Conservation (phyloP, 1,140 invertebrate genomes). For the Stegodyphus dumicola region DNA sequence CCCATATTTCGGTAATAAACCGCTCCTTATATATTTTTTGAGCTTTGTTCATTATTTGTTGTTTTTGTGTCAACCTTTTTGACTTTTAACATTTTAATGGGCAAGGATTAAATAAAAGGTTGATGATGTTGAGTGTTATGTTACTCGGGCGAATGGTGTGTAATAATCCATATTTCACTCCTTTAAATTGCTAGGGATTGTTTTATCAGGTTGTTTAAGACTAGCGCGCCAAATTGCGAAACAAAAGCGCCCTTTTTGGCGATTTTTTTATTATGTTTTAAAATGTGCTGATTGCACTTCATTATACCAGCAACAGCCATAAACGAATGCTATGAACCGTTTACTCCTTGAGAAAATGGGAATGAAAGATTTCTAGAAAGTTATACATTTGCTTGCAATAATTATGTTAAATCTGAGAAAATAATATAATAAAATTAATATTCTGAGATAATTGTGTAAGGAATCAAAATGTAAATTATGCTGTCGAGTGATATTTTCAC, state of each 20-base stretch:
- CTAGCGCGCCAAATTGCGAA: not conserved
- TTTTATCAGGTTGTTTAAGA: constrained; percentile 15
- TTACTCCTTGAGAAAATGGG: too few relatives aligned
- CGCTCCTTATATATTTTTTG: constrained; percentile 21
- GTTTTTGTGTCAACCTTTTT: constrained; percentile 51
- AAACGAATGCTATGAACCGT: too few relatives aligned
- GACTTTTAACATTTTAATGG: constrained; percentile 40
- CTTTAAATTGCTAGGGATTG: constrained; percentile 46
- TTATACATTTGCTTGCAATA: too few relatives aligned
- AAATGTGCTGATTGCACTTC: not conserved
- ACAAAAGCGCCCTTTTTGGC: not conserved
- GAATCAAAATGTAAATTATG: too few relatives aligned
- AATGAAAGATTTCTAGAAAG: too few relatives aligned
- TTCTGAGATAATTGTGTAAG: too few relatives aligned
- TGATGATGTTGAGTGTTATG: constrained; percentile 53
- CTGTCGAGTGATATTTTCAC: too few relatives aligned
- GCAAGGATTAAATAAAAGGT: constrained; percentile 55
- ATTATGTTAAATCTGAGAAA: too few relatives aligned
- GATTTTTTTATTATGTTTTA: not conserved
- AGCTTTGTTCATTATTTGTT: constrained; percentile 40
- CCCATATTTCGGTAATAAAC: constrained; percentile 6
- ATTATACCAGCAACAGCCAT: too few relatives aligned
- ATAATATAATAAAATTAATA: too few relatives aligned
- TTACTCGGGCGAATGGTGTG: constrained; percentile 31
- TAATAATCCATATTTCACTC: constrained; percentile 52